Conservation (phyloP, 1,140 invertebrate genomes). For the Papilio aristodemus region DNA sequence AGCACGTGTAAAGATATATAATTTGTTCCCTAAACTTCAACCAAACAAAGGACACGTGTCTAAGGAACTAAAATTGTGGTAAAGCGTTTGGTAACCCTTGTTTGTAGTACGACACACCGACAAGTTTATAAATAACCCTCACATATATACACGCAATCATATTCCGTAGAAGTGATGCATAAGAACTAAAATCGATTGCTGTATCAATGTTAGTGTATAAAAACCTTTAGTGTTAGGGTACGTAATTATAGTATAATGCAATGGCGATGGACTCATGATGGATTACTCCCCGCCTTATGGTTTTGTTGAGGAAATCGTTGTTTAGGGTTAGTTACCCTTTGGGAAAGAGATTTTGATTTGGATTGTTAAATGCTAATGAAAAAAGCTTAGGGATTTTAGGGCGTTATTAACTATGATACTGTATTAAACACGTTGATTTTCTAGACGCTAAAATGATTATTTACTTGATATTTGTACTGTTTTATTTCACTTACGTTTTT, state of each 20-base stretch:
- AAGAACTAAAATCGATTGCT: neutral
- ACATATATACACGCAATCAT: neutral
- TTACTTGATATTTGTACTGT: no score
- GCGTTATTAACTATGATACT: neutral
- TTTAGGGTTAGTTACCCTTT: constrained; percentile 46
- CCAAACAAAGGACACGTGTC: constrained; percentile 64
- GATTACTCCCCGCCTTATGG: constrained; percentile 55
- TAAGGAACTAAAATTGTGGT: constrained; percentile 33
- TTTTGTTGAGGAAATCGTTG: constrained; percentile 50
- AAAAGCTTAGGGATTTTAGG: constrained; percentile 35
- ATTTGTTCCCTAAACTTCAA: constrained; percentile 46
- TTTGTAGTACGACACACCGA: constrained; percentile 24
- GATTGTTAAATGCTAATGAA: constrained; percentile 37
- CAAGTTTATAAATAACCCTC: neutral
- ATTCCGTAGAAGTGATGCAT: neutral
- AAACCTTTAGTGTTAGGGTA: constrained; percentile 6
- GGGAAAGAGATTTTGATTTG: constrained; percentile 40
- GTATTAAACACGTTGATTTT: no score
- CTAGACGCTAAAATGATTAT: no score
- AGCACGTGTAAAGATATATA: constrained; percentile 41
- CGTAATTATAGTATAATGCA: constrained; percentile 60
- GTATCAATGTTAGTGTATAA: neutral
- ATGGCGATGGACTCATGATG: constrained; percentile 47
- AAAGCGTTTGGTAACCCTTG: constrained; percentile 39
- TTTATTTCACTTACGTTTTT: no score